A percentile compares a stretch with the other conserved stretches of the same genome.
Conservation (phyloP, 2,888 invertebrate species). For the Brachyptera putata region DNA sequence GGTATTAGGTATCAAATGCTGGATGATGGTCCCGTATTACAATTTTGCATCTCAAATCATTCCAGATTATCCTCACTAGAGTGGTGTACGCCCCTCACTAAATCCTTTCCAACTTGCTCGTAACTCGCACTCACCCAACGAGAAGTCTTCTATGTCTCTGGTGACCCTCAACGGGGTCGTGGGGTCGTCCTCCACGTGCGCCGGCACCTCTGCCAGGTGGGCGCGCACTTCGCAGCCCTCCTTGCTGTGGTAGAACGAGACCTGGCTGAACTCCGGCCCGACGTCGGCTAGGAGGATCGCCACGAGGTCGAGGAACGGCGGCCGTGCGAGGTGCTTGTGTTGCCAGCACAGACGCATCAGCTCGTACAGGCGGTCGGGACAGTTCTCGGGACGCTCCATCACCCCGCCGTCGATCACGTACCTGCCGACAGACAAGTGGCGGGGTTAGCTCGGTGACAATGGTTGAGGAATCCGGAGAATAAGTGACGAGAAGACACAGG, state of each 20-base stretch:
- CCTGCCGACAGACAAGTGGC: constrained; percentile 46
- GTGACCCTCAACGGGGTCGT: constrained; percentile 34
- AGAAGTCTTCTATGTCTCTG: constrained; percentile 39
- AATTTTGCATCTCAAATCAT: too few relatives aligned
- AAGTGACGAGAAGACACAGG: too few relatives aligned
- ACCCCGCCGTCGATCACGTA: constrained; percentile 88
- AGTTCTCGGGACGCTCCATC: constrained; percentile 94
- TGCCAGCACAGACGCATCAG: constrained; percentile 94
- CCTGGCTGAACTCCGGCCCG: constrained; percentile 54
- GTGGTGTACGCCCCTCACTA: too few relatives aligned
- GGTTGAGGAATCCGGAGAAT: too few relatives aligned
- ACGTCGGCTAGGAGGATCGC: constrained; percentile 66
- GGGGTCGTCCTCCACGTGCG: constrained; percentile 34
- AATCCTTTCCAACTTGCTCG: too few relatives aligned
- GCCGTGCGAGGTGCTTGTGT: constrained; percentile 71
- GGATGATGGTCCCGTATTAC: too few relatives aligned
- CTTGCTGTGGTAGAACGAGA: constrained; percentile 61
- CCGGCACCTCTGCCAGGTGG: constrained; percentile 22
- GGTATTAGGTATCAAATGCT: too few relatives aligned
- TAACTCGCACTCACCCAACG: constrained; percentile 34
- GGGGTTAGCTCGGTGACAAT: too few relatives aligned
- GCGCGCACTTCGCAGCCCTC: constrained; percentile 49
- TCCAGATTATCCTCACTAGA: too few relatives aligned
- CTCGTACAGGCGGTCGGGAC: constrained; percentile 85
- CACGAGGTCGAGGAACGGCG: constrained; percentile 80